Conservation (phyloP, 2,797 vertebrate species). For the Intellagama lesueurii region DNA sequence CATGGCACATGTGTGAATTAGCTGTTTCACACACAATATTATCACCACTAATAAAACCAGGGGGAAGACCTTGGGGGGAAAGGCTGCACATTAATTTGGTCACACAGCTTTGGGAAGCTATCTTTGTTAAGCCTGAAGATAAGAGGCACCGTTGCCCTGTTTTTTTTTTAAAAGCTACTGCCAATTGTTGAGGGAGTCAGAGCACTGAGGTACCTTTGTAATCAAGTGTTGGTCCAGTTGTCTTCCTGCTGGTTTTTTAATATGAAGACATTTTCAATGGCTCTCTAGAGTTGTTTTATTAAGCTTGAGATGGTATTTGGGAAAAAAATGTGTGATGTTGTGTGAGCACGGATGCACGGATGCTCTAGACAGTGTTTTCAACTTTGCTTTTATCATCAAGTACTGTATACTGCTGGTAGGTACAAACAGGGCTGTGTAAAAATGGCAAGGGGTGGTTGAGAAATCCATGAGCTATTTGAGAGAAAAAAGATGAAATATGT, state of each 20-base stretch:
- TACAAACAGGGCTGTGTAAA: neutral
- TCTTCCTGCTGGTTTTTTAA: constrained; percentile 47
- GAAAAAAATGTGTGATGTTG: constrained; percentile 38
- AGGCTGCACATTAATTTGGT: constrained; percentile 70
- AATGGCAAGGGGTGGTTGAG: neutral
- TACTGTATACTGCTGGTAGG: neutral
- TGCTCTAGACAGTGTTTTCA: constrained; percentile 40
- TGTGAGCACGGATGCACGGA: constrained; percentile 28
- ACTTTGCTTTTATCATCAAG: constrained; percentile 17
- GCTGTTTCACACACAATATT: constrained; percentile 79
- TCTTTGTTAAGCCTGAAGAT: constrained; percentile 68
- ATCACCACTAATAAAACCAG: constrained; percentile 74
- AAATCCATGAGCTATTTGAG: neutral
- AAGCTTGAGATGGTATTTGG: constrained; percentile 42
- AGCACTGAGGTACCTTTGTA: constrained; percentile 46
- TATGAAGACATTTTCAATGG: constrained; percentile 18
- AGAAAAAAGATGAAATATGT: neutral
- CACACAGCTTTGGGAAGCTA: constrained; percentile 67
- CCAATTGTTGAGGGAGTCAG: constrained; percentile 43
- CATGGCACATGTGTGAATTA: constrained; percentile 77
- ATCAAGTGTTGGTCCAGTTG: constrained; percentile 43
- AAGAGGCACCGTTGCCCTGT: constrained; percentile 51
- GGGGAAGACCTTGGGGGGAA: constrained; percentile 70
- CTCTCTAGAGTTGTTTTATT: constrained; percentile 49
- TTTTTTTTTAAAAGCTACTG: constrained; percentile 59